Base-by-base conservation (phyloP, 2,797 vertebrate genomes). In the Micropoecilia bifurca region DNA sequence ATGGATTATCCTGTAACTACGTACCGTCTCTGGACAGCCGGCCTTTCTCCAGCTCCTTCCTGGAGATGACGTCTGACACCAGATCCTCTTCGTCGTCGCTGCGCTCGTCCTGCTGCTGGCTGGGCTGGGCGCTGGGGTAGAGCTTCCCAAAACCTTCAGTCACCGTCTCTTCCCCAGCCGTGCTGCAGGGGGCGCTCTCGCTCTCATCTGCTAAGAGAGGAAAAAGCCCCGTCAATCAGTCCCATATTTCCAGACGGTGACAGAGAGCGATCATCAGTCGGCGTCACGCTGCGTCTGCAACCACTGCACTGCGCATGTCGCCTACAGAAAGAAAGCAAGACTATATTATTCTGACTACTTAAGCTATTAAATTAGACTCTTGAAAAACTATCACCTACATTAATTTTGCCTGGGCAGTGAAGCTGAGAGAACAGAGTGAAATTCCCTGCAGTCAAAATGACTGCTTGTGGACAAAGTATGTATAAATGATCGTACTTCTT, bases 121-220 rank as follows among this genome's bases (percentile, higher is more conserved):
- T 87, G 30, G 91, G 43, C 79, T 87, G 96, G 39, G 94, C 88
- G 80, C 95, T 94, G 57, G 98, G 98, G 83, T 97, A 98, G 80
- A 99, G 96, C 93, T 99, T 99, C 83, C 99, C 99, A 91, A 99
- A 99, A 33, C 98, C 99, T 59, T 94, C 91, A 0, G 80, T 90
- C 39, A 74, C 85, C 1, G 80, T 69, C 45, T 9, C 88, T 63
- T 93, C 93, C 78, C 20, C 55, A 3, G 43, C 8, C 25, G 28
- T 18, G 69, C 80, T 39, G 63, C 80, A 20, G 63, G 59, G 16
- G 30, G 45, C 5, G 4, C 45, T 68, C n/a, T 91, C 84, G 30
- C 10, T 79, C 76, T 91, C 91, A 0, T 76, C 77, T 6, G 22
- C 80, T 77, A 10, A 6, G 39, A 74, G 50, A 48, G 16, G 1